These are phyloP conservation scores for Penaeus vannamei DNA, from an alignment of 1,140 invertebrate genomes.

Conservation along the genomic window DNA sequence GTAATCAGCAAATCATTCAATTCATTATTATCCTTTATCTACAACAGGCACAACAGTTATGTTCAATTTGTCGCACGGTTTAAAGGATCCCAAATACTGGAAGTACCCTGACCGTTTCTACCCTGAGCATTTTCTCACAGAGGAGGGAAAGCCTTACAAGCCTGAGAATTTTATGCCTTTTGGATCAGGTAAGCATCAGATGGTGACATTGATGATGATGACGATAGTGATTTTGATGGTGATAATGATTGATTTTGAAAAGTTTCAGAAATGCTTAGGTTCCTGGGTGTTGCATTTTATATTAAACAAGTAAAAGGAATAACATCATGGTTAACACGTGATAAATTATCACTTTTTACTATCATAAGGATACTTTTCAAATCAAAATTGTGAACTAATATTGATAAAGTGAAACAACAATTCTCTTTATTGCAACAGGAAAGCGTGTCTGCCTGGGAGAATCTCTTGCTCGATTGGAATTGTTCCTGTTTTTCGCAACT, in stretches of 20 bases:
- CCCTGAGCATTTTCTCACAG: conserved; percentile 80
- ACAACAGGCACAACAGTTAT: conserved; percentile 84
- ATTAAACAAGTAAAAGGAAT: too few species aligned
- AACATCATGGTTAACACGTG: too few species aligned
- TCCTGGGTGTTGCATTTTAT: not conserved
- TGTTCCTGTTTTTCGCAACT: conserved; percentile 78
- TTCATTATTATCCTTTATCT: not conserved
- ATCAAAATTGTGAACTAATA: not conserved
- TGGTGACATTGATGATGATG: not conserved
- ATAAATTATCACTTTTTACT: too few species aligned
- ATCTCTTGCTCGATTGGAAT: conserved; percentile 79
- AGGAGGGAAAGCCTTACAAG: conserved; percentile 75
- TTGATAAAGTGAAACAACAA: not conserved
- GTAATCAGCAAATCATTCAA: not conserved
- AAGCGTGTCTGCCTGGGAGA: conserved; percentile 82
- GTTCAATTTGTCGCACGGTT: conserved; percentile 88
- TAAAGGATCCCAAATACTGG: conserved; percentile 84
- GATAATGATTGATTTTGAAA: too few species aligned
- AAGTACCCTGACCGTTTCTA: conserved; percentile 80
- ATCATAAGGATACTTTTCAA: not conserved
- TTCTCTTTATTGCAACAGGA: conserved; percentile 72
- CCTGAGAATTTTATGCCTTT: conserved; percentile 85
- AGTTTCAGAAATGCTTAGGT: not conserved
- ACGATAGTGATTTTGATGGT: too few species aligned
- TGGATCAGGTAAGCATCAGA: conserved; percentile 71